phyloP scores from a whole-genome alignment of 2,113 vertebrate genomes.

The Eptatretus burgeri region DNA sequence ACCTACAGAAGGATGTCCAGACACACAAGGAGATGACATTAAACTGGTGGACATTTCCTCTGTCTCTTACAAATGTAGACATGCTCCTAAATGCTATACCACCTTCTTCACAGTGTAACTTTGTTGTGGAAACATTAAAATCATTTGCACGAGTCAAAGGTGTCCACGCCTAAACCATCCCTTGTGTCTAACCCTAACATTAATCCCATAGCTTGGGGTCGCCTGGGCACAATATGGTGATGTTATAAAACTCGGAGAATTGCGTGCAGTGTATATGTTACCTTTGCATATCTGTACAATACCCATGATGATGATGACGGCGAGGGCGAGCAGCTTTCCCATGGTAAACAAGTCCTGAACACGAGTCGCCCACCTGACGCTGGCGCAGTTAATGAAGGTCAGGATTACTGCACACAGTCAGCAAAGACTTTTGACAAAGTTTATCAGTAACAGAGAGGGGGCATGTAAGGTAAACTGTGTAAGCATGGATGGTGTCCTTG shows the following conservation, averaged over 20 bases:
- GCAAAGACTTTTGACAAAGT: background rate
- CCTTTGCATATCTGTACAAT: slow-evolving; percentile 67
- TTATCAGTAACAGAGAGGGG: background rate
- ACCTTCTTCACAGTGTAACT: too few species aligned
- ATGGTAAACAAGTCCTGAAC: slow-evolving; percentile 68
- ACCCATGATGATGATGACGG: slow-evolving; percentile 60
- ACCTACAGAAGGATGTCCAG: slow-evolving; percentile 16
- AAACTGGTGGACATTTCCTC: too few species aligned
- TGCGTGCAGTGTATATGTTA: slow-evolving; percentile 12
- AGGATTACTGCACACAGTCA: slow-evolving; percentile 20
- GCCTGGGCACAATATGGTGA: too few species aligned
- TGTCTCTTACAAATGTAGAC: too few species aligned
- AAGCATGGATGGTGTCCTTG: too few species aligned
- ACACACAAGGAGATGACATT: background rate
- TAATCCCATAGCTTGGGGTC: too few species aligned
- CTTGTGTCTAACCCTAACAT: too few species aligned
- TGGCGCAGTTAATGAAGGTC: slow-evolving; percentile 62
- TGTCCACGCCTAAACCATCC: too few species aligned
- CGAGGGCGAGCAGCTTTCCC: slow-evolving; percentile 52
- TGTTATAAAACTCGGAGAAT: too few species aligned
- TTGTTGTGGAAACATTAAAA: too few species aligned
- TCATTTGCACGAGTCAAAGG: too few species aligned
- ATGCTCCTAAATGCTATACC: too few species aligned
- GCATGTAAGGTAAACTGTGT: background rate
- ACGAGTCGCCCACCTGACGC: slow-evolving; percentile 55